Evolutionary conservation across 2,113 vertebrate species (phyloP).

Genomic region (Rhombomys opimus): DNA sequence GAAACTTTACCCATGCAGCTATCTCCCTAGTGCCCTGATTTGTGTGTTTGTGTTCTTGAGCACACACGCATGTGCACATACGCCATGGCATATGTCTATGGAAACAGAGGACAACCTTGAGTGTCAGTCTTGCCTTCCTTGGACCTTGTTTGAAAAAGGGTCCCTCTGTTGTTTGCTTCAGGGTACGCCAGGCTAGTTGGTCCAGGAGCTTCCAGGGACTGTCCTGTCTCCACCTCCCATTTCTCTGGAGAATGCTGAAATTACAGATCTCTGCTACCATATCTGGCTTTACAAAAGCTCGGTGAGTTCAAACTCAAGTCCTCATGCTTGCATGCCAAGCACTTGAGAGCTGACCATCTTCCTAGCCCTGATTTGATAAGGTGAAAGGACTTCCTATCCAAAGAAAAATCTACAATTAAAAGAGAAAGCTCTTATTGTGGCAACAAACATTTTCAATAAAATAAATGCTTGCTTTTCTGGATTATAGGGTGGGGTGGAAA

Average conservation of each 20-base stretch:
- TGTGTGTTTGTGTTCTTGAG: neutral
- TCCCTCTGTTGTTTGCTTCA: neutral
- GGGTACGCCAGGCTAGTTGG: neutral
- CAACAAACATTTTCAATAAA: conserved; percentile 29
- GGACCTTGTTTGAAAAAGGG: neutral
- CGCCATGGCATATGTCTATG: too few species aligned
- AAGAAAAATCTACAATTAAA: conserved; percentile 54
- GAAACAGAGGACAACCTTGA: neutral
- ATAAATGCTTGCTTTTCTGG: conserved; percentile 19
- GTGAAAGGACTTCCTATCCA: neutral
- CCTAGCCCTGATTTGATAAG: neutral
- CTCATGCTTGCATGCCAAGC: neutral
- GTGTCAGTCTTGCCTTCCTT: neutral
- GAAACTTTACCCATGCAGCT: neutral
- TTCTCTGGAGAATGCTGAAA: neutral
- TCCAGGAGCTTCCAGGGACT: neutral
- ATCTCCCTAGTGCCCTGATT: neutral
- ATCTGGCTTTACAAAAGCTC: neutral
- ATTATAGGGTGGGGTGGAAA: neutral
- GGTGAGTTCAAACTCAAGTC: neutral
- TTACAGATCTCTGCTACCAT: neutral
- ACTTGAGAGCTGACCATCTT: neutral
- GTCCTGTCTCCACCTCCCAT: neutral
- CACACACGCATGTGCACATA: neutral
- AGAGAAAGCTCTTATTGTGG: conserved; percentile 14